phyloP scores from a whole-genome alignment of 2,888 invertebrate genomes.

The Pristionchus mayeri region DNA sequence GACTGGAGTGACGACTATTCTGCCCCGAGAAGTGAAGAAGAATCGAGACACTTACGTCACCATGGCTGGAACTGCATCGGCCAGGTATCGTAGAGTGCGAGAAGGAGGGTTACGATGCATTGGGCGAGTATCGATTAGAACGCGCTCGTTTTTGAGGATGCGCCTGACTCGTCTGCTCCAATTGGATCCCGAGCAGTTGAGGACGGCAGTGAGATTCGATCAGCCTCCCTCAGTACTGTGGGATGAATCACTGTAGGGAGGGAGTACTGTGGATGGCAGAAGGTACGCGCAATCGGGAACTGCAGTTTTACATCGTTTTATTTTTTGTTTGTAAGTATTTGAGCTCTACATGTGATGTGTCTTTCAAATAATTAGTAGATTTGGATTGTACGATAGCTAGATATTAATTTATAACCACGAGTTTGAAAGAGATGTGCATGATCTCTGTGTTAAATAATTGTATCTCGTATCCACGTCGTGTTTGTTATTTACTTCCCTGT shows the following conservation, averaged over 20 bases:
- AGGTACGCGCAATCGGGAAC: neutral
- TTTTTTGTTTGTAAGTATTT: neutral
- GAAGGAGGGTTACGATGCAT: too few relatives aligned
- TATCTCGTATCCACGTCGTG: neutral
- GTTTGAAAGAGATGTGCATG: neutral
- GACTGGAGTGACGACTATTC: conserved; percentile 37
- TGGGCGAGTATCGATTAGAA: too few relatives aligned
- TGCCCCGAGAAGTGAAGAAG: neutral
- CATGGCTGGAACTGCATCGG: conserved; percentile 19
- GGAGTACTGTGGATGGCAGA: neutral
- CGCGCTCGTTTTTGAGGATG: neutral
- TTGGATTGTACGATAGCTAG: conserved; percentile 22
- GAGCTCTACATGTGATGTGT: too few relatives aligned
- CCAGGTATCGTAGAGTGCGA: neutral
- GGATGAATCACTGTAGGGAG: conserved; percentile 24
- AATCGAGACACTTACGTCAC: neutral
- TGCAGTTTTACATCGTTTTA: neutral
- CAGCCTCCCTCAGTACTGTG: neutral
- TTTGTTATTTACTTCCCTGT: neutral
- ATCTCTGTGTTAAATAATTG: neutral
- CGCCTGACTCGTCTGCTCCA: conserved; percentile 22
- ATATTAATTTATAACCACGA: neutral
- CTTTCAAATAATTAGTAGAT: neutral
- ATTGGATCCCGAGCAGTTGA: neutral
- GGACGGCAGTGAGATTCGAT: neutral